Conservation (phyloP, 2,797 vertebrate species). For the Heliangelus exortis region DNA sequence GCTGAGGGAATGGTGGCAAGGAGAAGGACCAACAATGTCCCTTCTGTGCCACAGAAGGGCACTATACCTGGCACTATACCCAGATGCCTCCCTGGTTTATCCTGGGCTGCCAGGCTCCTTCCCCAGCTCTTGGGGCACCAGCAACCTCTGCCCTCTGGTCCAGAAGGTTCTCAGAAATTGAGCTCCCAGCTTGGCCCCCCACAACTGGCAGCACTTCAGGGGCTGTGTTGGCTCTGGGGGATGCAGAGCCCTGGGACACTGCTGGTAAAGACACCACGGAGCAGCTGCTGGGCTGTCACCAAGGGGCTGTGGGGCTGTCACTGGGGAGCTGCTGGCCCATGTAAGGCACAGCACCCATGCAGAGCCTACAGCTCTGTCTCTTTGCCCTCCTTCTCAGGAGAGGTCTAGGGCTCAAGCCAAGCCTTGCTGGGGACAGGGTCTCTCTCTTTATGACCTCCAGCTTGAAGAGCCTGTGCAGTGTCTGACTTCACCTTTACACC, state of each 20-base stretch:
- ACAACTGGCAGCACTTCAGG: not conserved
- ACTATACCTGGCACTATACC: not conserved
- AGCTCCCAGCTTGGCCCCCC: not conserved
- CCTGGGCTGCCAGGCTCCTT: not conserved
- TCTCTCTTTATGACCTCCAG: not conserved
- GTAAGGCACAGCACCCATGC: not conserved
- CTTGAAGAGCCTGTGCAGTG: not conserved
- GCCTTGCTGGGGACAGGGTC: not conserved
- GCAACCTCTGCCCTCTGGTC: not conserved
- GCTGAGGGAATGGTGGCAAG: not conserved
- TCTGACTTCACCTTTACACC: not conserved
- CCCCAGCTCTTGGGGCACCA: not conserved
- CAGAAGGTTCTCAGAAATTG: not conserved
- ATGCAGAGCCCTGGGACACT: not conserved
- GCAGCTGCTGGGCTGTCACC: not conserved
- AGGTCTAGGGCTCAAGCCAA: not conserved
- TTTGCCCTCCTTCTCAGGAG: not conserved
- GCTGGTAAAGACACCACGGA: not conserved
- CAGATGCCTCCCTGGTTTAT: not conserved
- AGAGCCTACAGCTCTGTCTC: not conserved
- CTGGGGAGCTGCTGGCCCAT: not conserved
- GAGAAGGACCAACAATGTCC: not conserved
- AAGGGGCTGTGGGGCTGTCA: not conserved
- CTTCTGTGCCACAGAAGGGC: not conserved
- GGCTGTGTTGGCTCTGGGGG: not conserved